Evolutionary conservation across 2,113 vertebrate genomes (phyloP), one percentile per base, ranked within the genome.

Genomic region (Tetrax tetrax): DNA sequence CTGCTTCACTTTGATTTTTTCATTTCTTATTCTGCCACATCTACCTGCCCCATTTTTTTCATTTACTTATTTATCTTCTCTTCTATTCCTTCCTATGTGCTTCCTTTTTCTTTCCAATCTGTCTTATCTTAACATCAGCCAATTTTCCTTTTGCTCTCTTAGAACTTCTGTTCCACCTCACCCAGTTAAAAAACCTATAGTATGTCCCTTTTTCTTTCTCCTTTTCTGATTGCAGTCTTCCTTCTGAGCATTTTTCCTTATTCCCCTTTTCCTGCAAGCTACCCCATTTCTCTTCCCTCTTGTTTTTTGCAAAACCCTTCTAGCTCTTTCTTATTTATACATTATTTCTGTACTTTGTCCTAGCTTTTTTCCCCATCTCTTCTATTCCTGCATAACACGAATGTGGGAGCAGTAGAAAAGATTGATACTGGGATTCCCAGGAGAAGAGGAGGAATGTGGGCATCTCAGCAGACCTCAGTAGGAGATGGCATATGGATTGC

Each of bases 391-490:
- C 9, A 19, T 54, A 35, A 48, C 19, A 37, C 20, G 75, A 43
- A 43, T 41, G 3, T 54, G 6, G 14, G 7, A 92, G 12, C 10
- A 53, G 4, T 45, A 28, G 47, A 37, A 92, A 64, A 69, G 5
- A 12, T 12, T 77, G 18, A 20, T 77, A 8, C 9, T 75, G 19
- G 10, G 10, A 8, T 59, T 77, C 9, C 23, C 23, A 53, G 21
- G 17, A 50, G 7, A 76, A 78, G 16, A 61, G 5, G 4, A 68
- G 9, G 3, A 22, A n/a, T 56, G 23, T 64, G 35, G 23, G 4
- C 10, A 81, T 14, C 1, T 4, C 4, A 1, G 11, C 12, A 72
- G 11, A 68, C 19, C 7, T 37, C 0, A 0, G 24, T 3, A 48
- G 20, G 11, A 15, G 10, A 37, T 29, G 5, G 7, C 10, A 10